Conservation (phyloP, 2,888 invertebrate species). For the Blera fallax region DNA sequence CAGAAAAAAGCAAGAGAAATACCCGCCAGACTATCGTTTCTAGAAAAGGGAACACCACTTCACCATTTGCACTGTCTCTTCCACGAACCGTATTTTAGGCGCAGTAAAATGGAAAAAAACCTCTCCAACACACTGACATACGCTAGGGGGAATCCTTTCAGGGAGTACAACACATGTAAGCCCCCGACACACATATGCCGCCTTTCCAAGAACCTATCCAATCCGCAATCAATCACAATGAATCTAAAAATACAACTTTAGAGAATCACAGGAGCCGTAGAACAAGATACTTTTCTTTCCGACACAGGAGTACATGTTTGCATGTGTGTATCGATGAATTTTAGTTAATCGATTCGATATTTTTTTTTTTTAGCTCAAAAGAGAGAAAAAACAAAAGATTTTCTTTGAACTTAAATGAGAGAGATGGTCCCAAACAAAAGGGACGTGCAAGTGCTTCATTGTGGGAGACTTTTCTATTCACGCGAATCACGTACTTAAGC, state of each 20-base stretch:
- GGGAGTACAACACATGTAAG: neutral
- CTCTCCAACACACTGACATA: neutral
- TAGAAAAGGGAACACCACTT: neutral
- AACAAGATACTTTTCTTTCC: neutral
- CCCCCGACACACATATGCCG: neutral
- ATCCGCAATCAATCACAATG: slow-evolving; percentile 20
- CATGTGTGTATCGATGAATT: neutral
- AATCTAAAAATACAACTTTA: slow-evolving; percentile 3
- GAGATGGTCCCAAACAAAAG: neutral
- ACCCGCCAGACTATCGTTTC: too few species aligned
- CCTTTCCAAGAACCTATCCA: slow-evolving; percentile 11
- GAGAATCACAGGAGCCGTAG: neutral
- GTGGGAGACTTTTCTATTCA: slow-evolving; percentile 10
- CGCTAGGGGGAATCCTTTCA: neutral
- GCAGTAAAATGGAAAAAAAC: neutral
- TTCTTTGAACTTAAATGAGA: slow-evolving; percentile 26
- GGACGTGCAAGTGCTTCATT: slow-evolving; percentile 19
- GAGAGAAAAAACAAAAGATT: neutral
- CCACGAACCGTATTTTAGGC: neutral
- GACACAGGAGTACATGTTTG: too few species aligned
- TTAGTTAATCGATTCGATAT: slow-evolving; percentile 31
- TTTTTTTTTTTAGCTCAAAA: neutral
- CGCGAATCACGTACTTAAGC: slow-evolving; percentile 36
- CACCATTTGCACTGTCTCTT: neutral
- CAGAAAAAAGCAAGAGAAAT: too few species aligned